Evolutionary conservation across 2,113 vertebrate genomes (phyloP), one percentile per base, ranked within the genome.

Genomic region (Sphyrna mokarran): DNA sequence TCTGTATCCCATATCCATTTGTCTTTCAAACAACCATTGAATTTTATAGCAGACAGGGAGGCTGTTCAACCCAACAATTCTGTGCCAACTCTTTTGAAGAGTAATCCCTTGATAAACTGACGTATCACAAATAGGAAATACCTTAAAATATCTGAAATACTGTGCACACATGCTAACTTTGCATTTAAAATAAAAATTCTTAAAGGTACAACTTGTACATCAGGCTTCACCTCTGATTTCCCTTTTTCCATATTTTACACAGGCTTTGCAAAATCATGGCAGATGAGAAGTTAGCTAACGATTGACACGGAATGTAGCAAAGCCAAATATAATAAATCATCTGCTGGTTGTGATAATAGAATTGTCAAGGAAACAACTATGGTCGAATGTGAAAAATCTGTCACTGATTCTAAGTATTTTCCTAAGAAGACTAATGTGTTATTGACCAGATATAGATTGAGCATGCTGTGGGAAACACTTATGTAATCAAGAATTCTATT

Each of bases 371-470:
- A 93, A 93, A 68, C 61, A 93, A 68, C 61, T 1, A 37, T 93
- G 61, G 89, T 68, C 61, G 63, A 63, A 66, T 6, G 89, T 68
- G 33, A 66, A 37, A 83, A 91, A 37, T 66, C 26, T 95, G 40
- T 95, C 94, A 29, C 68, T 95, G 10, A 43, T 48, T 26, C 37
- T 72, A 95, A 72, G 23, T 9, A 54, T 54, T 54, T 90, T 72
- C 13, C 69, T 16, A 48, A 9, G 40, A 95, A 72, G 69, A 95
- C 40, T 95, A 95, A 95, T 72, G 43, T 95, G 69, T 95, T 95
- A 95, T 95, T 95, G 94, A 95, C 22, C 40, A 72, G 94, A 72
- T 72, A 72, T 72, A 95, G 37, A 72, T 95, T 72, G 94, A 95
- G 37, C 69, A 76, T 76, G 37, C 94, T 69, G n/a, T 43, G 66